Evolutionary conservation across 1,140 invertebrate genomes (phyloP).

Genomic region (Megalonaias nervosa): DNA sequence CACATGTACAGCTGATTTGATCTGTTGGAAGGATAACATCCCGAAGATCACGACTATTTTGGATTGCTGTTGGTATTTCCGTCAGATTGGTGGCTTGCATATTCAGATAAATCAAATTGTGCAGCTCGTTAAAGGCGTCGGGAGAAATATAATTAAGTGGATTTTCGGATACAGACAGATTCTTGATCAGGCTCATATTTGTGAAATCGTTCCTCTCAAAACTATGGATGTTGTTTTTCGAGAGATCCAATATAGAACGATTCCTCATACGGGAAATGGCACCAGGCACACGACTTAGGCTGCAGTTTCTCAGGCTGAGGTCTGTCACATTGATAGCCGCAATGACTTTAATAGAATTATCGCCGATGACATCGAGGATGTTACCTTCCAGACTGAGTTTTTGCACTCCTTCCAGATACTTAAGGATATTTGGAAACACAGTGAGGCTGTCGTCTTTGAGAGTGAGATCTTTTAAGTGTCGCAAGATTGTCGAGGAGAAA

Average conservation of each 20-base stretch:
- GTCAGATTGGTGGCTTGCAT: conserved; percentile 17
- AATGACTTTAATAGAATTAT: conserved; percentile 16
- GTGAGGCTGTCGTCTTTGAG: conserved; percentile 27
- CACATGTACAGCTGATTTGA: conserved; percentile 28
- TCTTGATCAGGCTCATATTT: conserved; percentile 10
- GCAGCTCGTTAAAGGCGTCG: conserved; percentile 3
- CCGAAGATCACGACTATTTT: conserved; percentile 11
- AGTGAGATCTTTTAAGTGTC: conserved; percentile 9
- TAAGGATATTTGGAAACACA: conserved; percentile 16
- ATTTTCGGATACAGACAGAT: conserved; percentile 18
- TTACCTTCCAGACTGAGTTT: conserved; percentile 21
- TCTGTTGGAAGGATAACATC: conserved; percentile 16
- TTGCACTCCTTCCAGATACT: conserved; percentile 14
- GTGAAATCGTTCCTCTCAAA: conserved; percentile 35
- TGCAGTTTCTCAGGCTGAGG: conserved; percentile 27
- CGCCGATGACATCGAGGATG: conserved; percentile 22
- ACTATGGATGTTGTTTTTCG: conserved; percentile 1
- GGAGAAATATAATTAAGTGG: conserved; percentile 20
- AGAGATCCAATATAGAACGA: conserved; percentile 14
- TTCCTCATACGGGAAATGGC: conserved; percentile 27
- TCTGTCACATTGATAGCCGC: conserved; percentile 13
- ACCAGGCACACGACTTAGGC: conserved; percentile 24
- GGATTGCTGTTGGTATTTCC: conserved; percentile 26
- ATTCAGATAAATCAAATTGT: conserved; percentile 12
- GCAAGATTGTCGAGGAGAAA: conserved; percentile 2